These are phyloP conservation scores for Vombatus ursinus DNA, from an alignment of 2,113 vertebrate genomes.

Conservation along the genomic window DNA sequence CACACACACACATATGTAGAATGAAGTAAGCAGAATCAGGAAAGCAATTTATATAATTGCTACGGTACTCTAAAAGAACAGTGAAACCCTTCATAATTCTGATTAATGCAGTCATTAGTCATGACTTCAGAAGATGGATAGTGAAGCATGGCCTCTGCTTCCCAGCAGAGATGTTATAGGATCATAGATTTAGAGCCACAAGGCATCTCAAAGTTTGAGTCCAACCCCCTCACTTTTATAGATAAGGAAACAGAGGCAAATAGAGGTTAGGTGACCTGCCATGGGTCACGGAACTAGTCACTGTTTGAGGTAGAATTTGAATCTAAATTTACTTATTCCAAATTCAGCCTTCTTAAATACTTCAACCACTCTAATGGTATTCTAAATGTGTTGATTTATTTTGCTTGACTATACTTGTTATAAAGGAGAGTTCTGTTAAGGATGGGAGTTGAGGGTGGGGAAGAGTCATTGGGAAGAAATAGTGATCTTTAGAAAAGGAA, in stretches of 20 bases:
- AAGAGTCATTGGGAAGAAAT: background rate
- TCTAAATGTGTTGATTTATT: background rate
- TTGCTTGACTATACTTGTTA: background rate
- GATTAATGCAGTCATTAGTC: background rate
- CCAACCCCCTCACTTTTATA: background rate
- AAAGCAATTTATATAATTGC: background rate
- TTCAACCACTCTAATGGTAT: background rate
- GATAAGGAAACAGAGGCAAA: background rate
- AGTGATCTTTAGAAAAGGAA: background rate
- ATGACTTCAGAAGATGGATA: background rate
- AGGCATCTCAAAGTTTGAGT: background rate
- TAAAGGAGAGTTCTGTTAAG: background rate
- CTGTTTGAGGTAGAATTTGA: background rate
- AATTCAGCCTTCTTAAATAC: background rate
- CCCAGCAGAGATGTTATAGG: background rate
- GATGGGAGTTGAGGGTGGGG: background rate
- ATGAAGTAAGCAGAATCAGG: background rate
- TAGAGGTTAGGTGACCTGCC: background rate
- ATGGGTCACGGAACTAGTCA: background rate
- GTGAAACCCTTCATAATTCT: background rate
- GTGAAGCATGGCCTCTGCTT: background rate
- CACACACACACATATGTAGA: background rate
- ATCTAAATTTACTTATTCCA: background rate
- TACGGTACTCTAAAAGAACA: background rate
- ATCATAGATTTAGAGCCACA: background rate